Evolutionary conservation across 2,888 invertebrate species (phyloP).

Genomic region (Eulithis testata): DNA sequence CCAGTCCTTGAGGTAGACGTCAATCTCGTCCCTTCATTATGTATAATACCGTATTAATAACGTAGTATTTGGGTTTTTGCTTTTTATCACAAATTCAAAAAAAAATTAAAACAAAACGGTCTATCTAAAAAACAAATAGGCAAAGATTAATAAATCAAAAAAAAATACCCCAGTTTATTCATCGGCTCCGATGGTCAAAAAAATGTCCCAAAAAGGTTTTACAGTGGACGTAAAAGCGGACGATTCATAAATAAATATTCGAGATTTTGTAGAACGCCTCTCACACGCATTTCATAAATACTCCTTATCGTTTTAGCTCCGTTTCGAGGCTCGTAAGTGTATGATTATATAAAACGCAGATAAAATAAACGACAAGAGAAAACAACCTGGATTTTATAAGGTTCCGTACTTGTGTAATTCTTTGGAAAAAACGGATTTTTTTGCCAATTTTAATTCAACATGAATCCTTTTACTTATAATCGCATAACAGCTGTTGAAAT

Average conservation of each 20-base stretch:
- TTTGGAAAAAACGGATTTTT: background rate
- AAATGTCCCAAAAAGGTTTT: constrained; percentile 16
- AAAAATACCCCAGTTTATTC: too few species aligned
- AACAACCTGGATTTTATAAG: background rate
- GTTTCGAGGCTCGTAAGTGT: constrained; percentile 19
- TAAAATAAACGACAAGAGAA: constrained; percentile 1
- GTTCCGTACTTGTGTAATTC: constrained; percentile 8
- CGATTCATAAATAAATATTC: constrained; percentile 25
- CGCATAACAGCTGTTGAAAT: too few species aligned
- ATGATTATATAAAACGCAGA: constrained; percentile 16
- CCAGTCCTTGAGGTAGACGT: too few species aligned
- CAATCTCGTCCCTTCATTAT: too few species aligned
- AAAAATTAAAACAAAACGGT: too few species aligned
- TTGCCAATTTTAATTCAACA: too few species aligned
- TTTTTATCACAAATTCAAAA: too few species aligned
- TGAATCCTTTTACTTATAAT: too few species aligned
- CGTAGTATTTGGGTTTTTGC: too few species aligned
- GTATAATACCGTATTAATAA: too few species aligned
- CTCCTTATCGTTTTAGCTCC: constrained; percentile 22
- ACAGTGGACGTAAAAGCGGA: constrained; percentile 11
- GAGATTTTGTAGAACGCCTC: constrained; percentile 11
- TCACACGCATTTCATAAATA: constrained; percentile 20
- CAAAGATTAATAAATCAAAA: too few species aligned
- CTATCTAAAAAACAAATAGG: too few species aligned
- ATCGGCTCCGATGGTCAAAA: background rate